Base-by-base conservation (phyloP, 2,113 vertebrate genomes). In the Megaleporinus macrocephalus region DNA sequence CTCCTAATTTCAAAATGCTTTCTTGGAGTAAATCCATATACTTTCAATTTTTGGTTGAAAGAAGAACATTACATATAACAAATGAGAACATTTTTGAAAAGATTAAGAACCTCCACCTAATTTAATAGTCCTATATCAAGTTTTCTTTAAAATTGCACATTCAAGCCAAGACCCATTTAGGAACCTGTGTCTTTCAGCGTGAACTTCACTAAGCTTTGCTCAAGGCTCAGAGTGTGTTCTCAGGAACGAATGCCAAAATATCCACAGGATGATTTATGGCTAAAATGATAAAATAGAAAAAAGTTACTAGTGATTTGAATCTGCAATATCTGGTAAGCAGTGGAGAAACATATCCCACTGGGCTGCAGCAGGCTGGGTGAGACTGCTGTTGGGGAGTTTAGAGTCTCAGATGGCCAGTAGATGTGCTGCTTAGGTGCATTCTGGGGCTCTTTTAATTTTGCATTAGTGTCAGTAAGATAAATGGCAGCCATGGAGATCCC, bases 391-490 rank as follows among this genome's bases (percentile, higher is more conserved):
- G 30, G 77, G 10, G 49, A 15, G 51, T 57, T 6, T 26, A n/a
- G 68, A 27, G 65, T 78, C 76, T 78, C 76, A 69, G 22, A 18
- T 18, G 49, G 30, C 63, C 30, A 36, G 53, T 55, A 57, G 22
- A 5, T 51, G 74, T 66, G 63, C 41, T 30, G 74, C 47, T 65
- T 30, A 73, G 79, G 76, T 51, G 62, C 81, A 26, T 71, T 73
- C 68, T 85, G 69, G 57, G 66, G 62, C 81, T 59, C 22, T 41
- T 86, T 84, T 88, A 86, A 87, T 87, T 88, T 71, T 73, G 61
- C 78, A 90, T 89, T 90, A 89, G 84, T 90, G 89, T 89, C 89
- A 89, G 74, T 61, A 80, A 86, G 89, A 92, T 82, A 78, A 87
- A 91, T 86, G 88, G 78, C 41, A 84, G 80, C 83, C 86, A 88